Percentiles rank a stretch among this genome's conserved stretches.
Conservation (phyloP, 1,140 invertebrate species). For the Drosophila persimilis region DNA sequence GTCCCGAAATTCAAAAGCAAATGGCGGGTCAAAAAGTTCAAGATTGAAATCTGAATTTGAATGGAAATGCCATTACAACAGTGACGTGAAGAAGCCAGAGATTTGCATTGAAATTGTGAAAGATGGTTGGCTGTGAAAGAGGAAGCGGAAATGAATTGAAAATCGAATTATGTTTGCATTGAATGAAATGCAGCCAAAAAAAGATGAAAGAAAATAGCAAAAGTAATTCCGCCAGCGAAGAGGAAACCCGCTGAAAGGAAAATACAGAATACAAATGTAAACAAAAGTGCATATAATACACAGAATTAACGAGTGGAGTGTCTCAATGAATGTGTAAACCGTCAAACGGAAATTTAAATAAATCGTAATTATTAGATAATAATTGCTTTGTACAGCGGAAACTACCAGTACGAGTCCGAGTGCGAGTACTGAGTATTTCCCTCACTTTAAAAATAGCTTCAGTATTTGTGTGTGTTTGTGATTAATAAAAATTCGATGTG, state of each 20-base stretch:
- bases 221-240: background rate
- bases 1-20: too few relatives aligned
- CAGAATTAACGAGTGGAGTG: conserved; percentile 13
- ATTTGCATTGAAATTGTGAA: too few relatives aligned
- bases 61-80: too few relatives aligned
- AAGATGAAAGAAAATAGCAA: background rate
- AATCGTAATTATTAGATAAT: conserved; percentile 10
- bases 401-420: background rate
- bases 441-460: background rate
- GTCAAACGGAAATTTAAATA: conserved; percentile 44
- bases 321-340: conserved; percentile 33
- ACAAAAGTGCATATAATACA: conserved; percentile 23
- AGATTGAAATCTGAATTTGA: too few relatives aligned
- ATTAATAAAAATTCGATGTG: conserved; percentile 30
- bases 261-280: background rate
- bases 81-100: too few relatives aligned
- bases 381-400: conserved; percentile 13
- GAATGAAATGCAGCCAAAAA: too few relatives aligned
- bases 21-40: too few relatives aligned
- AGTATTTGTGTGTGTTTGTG: conserved; percentile 23
- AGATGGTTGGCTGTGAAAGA: too few relatives aligned
- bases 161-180: too few relatives aligned
- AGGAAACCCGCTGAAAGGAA: background rate
- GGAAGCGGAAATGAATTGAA: too few relatives aligned
- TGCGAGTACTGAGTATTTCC: background rate